phyloP scores from a whole-genome alignment of 2,113 vertebrate genomes.

The Benitochromis conjunctus region DNA sequence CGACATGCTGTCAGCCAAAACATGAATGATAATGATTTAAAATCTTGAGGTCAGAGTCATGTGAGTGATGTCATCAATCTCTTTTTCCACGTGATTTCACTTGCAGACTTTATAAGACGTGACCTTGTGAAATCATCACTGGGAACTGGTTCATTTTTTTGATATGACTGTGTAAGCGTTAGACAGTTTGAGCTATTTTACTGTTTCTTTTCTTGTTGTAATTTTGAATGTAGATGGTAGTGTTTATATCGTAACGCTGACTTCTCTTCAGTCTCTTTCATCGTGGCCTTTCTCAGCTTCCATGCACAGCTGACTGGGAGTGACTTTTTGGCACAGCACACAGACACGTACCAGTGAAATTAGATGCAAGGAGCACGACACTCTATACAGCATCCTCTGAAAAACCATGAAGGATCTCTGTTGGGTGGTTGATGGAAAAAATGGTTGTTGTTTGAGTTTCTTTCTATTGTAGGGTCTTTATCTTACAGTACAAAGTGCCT shows the following conservation, averaged over 20 bases:
- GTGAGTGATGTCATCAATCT: neutral
- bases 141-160: neutral
- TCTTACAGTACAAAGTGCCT: neutral
- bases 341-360: neutral
- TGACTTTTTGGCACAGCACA: neutral
- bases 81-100: neutral
- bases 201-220: neutral
- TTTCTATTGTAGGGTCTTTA: neutral
- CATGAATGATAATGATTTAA: neutral
- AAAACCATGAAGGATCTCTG: neutral
- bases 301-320: neutral
- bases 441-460: fast-evolving
- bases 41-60: neutral
- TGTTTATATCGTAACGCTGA: neutral
- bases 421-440: fast-evolving
- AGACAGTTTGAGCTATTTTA: neutral
- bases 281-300: neutral
- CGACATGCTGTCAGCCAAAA: neutral
- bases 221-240: neutral
- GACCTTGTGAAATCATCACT: neutral
- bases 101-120: neutral
- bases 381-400: neutral
- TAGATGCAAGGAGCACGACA: neutral
- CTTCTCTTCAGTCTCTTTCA: neutral
- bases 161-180: fast-evolving